Conservation (phyloP, 2,113 vertebrate genomes). For the Cochlearius cochlearius region DNA sequence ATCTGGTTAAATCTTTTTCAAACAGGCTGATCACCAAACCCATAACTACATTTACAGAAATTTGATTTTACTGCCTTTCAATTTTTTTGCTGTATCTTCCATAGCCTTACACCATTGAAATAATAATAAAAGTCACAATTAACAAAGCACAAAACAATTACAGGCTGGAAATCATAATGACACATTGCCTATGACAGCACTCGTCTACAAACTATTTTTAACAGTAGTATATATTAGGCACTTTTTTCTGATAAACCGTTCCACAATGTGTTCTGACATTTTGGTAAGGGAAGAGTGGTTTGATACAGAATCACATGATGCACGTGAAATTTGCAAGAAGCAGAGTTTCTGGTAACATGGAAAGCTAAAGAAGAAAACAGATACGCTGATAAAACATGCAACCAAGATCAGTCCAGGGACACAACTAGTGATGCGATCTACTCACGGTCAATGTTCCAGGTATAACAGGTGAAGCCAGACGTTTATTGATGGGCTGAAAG, state of each 20-base stretch:
- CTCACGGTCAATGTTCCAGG: conserved; percentile 87
- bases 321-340: not conserved
- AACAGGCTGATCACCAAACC: not conserved
- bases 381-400: not conserved
- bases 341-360: not conserved
- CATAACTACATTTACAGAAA: not conserved
- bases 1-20: not conserved
- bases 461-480: conserved; percentile 87
- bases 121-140: not conserved
- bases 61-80: not conserved
- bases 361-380: not conserved
- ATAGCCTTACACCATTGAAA: not conserved
- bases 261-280: not conserved
- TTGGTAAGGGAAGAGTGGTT: not conserved
- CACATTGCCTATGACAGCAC: not conserved
- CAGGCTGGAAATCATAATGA: not conserved
- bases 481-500: conserved; percentile 93
- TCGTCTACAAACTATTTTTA: not conserved
- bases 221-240: not conserved
- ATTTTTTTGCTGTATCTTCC: not conserved
- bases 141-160: not conserved
- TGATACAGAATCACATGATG: not conserved
- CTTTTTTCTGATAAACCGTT: not conserved
- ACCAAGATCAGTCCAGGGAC: not conserved
- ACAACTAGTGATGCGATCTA: not conserved